Base-by-base conservation (phyloP, 2,797 vertebrate genomes). In the Syngnathus rostellatus region DNA sequence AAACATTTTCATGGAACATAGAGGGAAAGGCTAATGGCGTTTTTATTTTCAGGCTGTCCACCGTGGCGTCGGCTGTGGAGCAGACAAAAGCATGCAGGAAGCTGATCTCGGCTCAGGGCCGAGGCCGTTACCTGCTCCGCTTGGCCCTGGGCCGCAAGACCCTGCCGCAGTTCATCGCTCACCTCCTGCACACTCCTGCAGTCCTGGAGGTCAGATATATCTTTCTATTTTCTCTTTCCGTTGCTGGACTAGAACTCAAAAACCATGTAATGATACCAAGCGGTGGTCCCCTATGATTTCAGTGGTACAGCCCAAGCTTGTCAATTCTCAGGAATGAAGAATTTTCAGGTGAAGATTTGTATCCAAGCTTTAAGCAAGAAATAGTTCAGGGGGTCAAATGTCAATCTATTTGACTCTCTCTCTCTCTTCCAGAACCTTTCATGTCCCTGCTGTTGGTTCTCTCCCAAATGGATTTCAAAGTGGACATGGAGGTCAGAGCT, bases 261-360 rank as follows among this genome's bases (percentile, higher is more conserved):
- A 50, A 45, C 12, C 10, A 43, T 43, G 17, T 31, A 31, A 31
- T 4, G 3, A 31, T 4, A 31, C 3, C 31, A 31, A 4, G 0
- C 31, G 3, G 31, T 31, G 3, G 31, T 31, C 62, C 38, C 40
- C 81, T 31, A 31, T 31, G 3, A 4, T 31, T 86, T 1, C 85
- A 94, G 94, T 93, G 92, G 77, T 94, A 92, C 60, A 90, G 89
- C 38, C 86, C 89, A 0, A 64, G 65, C 8, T 67, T 79, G 64
- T 93, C 92, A 53, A 79, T 92, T 61, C 82, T 92, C 8, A 88
- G 90, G 82, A 92, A 88, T 17, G 91, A 94, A 72, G 88, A 89
- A 41, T 88, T 91, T 76, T 68, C 87, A 55, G 92, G 91, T 92
- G 86, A 92, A 82, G 21, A 38, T 58, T 72, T 62, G 64, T 23